Conservation (phyloP, 2,888 invertebrate species). For the Lamellibrachia columna region DNA sequence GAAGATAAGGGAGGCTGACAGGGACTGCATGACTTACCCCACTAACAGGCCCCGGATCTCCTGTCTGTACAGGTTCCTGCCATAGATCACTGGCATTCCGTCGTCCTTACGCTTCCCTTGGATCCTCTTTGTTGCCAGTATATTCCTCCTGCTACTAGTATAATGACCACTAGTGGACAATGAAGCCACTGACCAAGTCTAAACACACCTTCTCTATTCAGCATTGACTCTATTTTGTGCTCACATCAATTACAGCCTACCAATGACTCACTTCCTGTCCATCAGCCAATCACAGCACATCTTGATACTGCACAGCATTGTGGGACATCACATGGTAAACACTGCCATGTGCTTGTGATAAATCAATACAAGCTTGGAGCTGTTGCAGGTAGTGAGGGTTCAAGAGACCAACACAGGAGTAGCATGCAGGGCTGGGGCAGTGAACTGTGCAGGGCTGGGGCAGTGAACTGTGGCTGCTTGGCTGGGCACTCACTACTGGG, state of each 20-base stretch:
- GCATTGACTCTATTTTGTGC: neutral
- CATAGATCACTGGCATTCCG: neutral
- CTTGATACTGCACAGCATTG: neutral
- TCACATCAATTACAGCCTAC: neutral
- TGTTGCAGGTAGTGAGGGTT: neutral
- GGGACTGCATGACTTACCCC: neutral
- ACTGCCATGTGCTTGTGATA: neutral
- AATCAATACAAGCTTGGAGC: neutral
- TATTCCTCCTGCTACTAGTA: neutral
- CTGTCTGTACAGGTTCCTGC: conserved; percentile 7
- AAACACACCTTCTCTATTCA: neutral
- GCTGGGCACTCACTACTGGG: no score
- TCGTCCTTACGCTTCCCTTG: neutral
- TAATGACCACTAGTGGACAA: neutral
- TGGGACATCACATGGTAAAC: neutral
- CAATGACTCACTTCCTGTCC: neutral
- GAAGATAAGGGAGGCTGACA: neutral
- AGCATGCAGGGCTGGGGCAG: no score
- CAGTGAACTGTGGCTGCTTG: no score
- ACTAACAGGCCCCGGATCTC: neutral
- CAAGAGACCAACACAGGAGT: no score
- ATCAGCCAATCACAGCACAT: neutral
- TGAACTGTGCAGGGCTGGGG: no score
- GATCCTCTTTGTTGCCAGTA: neutral
- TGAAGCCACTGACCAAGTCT: neutral